A percentile compares a stretch with the other conserved stretches of the same genome.
These are phyloP conservation scores for Denticeps clupeoides DNA, from an alignment of 2,797 vertebrate species.

Conservation along the genomic window DNA sequence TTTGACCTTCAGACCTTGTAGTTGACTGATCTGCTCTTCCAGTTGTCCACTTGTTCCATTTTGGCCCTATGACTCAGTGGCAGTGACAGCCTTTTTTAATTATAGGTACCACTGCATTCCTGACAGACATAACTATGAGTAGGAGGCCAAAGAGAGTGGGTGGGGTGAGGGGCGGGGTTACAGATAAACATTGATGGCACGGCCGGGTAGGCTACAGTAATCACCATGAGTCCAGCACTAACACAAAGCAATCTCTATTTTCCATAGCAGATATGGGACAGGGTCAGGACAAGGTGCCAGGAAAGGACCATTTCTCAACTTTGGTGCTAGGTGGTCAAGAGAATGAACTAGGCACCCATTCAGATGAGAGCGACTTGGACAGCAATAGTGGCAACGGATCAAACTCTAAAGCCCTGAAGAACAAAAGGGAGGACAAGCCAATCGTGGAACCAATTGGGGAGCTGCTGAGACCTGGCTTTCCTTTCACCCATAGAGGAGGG, in stretches of 20 bases:
- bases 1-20: constrained; percentile 53
- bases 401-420: no score
- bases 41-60: constrained; percentile 54
- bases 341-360: no score
- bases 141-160: constrained; percentile 31
- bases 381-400: no score
- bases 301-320: constrained; percentile 26
- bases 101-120: constrained; percentile 58
- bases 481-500: constrained; percentile 26
- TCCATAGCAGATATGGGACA: constrained; percentile 51
- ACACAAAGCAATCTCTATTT: constrained; percentile 28
- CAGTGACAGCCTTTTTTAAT: constrained; percentile 51
- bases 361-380: no score
- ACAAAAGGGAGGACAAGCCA: constrained; percentile 16
- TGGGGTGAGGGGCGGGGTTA: constrained; percentile 26
- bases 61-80: constrained; percentile 58
- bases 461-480: constrained; percentile 39
- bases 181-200: constrained; percentile 22
- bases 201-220: constrained; percentile 2
- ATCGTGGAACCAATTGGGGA: no score
- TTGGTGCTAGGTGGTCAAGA: constrained; percentile 22
- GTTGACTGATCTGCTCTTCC: constrained; percentile 53
- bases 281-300: constrained; percentile 49
- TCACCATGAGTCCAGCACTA: not conserved
- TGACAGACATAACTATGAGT: constrained; percentile 41